phyloP scores from a whole-genome alignment of 2,113 vertebrate genomes.

The Ahaetulla prasina region DNA sequence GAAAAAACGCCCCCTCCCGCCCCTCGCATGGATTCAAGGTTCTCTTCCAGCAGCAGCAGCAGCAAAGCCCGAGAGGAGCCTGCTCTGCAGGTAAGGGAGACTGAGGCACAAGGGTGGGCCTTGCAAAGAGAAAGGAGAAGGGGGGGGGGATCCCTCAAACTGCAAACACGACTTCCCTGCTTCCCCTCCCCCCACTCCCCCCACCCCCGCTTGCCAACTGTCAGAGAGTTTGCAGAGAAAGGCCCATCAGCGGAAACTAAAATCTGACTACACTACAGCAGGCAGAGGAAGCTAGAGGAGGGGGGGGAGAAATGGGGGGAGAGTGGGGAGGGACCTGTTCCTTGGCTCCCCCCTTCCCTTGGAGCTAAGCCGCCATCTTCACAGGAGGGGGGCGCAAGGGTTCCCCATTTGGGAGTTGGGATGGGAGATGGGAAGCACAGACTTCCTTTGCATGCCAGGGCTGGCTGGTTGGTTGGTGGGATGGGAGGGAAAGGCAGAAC shows the following conservation, averaged over 20 bases:
- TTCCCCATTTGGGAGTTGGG: background rate
- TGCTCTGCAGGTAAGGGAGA: background rate
- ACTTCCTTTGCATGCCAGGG: background rate
- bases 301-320: too few species aligned
- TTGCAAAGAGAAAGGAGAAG: too few species aligned
- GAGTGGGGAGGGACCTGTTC: background rate
- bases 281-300: background rate
- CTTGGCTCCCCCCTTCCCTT: rapidly evolving
- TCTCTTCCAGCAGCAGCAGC: too few species aligned
- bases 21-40: background rate
- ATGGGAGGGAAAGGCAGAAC: background rate
- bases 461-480: too few species aligned
- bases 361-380: background rate
- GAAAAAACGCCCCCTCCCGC: too few species aligned
- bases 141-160: too few species aligned
- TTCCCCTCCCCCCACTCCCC: too few species aligned
- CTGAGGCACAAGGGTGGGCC: background rate
- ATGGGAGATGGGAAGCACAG: background rate
- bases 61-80: background rate
- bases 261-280: too few species aligned
- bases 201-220: too few species aligned
- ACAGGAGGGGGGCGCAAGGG: background rate
- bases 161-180: background rate
- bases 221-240: too few species aligned
- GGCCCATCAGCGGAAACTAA: background rate